A percentile compares a stretch with the other conserved stretches of the same genome.
Conservation (phyloP, 2,113 vertebrate genomes). For the Herpailurus yagouaroundi region DNA sequence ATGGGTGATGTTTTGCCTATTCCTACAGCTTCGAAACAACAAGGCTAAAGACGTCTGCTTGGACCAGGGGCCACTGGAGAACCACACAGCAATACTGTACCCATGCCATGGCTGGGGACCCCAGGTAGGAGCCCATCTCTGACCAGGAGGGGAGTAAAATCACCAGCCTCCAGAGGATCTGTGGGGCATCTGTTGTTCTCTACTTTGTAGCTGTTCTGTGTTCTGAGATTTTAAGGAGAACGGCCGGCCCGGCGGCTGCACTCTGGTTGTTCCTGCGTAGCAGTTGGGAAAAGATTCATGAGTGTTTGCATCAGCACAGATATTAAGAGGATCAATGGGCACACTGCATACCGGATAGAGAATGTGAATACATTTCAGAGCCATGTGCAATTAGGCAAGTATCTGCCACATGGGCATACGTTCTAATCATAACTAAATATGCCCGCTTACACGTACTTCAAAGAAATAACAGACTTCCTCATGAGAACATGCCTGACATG, state of each 20-base stretch:
- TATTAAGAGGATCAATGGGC: neutral
- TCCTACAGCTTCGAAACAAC: constrained; percentile 92
- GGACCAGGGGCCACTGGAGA: constrained; percentile 96
- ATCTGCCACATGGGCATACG: fast-evolving
- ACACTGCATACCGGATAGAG: neutral
- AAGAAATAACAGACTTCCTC: neutral
- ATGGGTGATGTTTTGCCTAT: constrained; percentile 12
- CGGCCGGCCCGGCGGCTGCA: neutral
- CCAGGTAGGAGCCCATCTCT: constrained; percentile 88
- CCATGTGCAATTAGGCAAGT: neutral
- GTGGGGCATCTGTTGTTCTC: neutral
- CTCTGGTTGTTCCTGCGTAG: neutral
- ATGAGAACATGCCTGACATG: neutral
- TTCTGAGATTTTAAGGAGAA: neutral
- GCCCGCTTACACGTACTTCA: neutral
- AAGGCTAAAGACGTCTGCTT: constrained; percentile 95
- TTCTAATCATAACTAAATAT: neutral
- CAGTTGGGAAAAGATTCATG: no score
- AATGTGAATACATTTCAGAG: neutral
- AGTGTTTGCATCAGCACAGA: neutral
- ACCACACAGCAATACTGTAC: constrained; percentile 96
- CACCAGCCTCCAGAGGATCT: neutral
- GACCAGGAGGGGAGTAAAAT: neutral
- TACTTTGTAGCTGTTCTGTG: neutral
- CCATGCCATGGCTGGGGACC: constrained; percentile 97